Conservation (phyloP, 2,797 vertebrate species). For the Eulemur coronatus region DNA sequence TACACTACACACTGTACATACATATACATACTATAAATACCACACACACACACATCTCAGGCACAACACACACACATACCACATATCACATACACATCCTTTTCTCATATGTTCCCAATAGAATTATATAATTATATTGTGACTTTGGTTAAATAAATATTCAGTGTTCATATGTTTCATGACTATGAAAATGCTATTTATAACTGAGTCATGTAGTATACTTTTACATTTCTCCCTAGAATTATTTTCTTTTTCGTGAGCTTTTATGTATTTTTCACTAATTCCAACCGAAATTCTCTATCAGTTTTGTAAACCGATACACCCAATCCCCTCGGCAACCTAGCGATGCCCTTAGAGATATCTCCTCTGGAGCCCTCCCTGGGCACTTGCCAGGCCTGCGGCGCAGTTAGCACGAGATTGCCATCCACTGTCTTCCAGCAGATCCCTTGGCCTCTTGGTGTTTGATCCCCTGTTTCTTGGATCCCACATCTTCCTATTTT, state of each 20-base stretch:
- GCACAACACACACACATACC: not conserved
- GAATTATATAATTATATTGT: not conserved
- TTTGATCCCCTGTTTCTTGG: not conserved
- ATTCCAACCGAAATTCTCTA: not conserved
- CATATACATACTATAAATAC: no score
- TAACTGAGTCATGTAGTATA: not conserved
- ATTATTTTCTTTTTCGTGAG: not conserved
- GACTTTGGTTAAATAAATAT: not conserved
- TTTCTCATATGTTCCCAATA: not conserved
- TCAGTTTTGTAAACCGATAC: not conserved
- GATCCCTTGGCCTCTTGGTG: no score
- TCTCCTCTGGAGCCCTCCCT: not conserved
- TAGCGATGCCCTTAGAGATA: rapidly evolving
- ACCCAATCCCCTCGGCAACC: not conserved
- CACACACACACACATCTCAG: not conserved
- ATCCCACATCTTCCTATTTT: not conserved
- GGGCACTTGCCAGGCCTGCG: rapidly evolving
- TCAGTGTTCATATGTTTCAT: not conserved
- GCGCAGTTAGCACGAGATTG: not conserved
- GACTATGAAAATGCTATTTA: not conserved
- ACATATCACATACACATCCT: not conserved
- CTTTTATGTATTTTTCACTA: not conserved
- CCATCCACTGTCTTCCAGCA: not conserved
- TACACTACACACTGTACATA: not conserved
- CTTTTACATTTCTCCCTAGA: not conserved